These are phyloP conservation scores for Dipus sagitta DNA, from an alignment of 2,797 vertebrate species.

Conservation along the genomic window DNA sequence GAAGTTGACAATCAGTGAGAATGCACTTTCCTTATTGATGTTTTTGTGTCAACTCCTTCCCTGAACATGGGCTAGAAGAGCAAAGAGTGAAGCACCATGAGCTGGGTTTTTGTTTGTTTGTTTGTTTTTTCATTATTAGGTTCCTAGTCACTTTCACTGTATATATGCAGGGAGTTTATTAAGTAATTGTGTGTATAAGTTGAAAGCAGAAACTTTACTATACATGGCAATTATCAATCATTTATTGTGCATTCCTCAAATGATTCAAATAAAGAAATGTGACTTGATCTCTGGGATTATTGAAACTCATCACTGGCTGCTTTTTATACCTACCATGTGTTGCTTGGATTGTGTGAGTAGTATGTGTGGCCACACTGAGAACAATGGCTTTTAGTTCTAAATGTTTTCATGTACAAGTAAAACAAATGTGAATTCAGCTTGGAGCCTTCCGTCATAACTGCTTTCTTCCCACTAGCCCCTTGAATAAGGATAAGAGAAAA, in stretches of 20 bases:
- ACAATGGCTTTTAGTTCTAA: not conserved
- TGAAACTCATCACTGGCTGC: not conserved
- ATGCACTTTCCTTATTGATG: not conserved
- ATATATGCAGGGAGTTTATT: not conserved
- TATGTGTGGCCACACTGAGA: not conserved
- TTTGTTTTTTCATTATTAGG: not conserved
- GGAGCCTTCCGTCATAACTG: not conserved
- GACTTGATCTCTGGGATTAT: not conserved
- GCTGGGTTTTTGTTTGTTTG: not conserved
- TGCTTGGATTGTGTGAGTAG: not conserved
- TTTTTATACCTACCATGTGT: not conserved
- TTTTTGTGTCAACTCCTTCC: not conserved
- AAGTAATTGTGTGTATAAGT: not conserved
- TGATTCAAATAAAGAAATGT: not conserved
- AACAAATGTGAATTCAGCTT: not conserved
- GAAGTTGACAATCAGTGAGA: not conserved
- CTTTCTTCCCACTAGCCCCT: not conserved
- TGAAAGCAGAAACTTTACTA: not conserved
- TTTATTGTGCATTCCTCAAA: not conserved
- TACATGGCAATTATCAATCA: not conserved
- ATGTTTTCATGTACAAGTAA: not conserved
- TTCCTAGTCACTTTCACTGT: not conserved
- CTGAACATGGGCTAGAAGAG: not conserved
- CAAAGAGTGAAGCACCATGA: not conserved
- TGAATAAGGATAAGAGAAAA: not conserved